A percentile compares a stretch with the other conserved stretches of the same genome.
Conservation (phyloP, 2,888 invertebrate genomes). For the Amiota communis region DNA sequence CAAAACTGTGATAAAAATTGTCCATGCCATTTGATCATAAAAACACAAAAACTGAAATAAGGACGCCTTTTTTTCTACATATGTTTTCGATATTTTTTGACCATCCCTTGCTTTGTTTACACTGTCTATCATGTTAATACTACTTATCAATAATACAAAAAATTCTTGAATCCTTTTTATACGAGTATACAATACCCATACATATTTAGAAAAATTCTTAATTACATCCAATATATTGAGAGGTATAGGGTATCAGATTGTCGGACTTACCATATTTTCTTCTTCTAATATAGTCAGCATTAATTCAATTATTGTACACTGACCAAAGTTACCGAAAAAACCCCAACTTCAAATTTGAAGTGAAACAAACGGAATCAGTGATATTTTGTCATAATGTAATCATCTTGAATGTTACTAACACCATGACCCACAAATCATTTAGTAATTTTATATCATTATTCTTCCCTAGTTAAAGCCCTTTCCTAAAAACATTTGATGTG, state of each 20-base stretch:
- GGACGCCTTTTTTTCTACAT: neutral
- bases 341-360: neutral
- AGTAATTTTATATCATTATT: slow-evolving; percentile 69
- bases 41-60: neutral
- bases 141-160: no score
- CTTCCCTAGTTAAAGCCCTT: slow-evolving; percentile 46
- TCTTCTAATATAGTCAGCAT: slow-evolving; percentile 51
- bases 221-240: no score
- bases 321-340: slow-evolving; percentile 45
- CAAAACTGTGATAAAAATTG: no score
- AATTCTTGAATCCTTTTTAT: no score
- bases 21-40: neutral
- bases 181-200: no score
- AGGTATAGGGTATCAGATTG: neutral
- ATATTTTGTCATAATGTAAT: slow-evolving; percentile 62
- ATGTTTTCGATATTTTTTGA: no score
- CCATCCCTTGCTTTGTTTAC: no score
- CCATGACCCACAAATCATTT: slow-evolving; percentile 40
- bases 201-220: neutral
- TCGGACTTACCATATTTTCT: neutral
- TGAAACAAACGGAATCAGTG: slow-evolving; percentile 40
- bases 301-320: slow-evolving; percentile 65
- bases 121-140: no score
- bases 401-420: slow-evolving; percentile 43
- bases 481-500: slow-evolving; percentile 41